A percentile compares a stretch with the other conserved stretches of the same genome.
Evolutionary conservation across 2,113 vertebrate genomes (phyloP).

Genomic region (Sciurus niger): DNA sequence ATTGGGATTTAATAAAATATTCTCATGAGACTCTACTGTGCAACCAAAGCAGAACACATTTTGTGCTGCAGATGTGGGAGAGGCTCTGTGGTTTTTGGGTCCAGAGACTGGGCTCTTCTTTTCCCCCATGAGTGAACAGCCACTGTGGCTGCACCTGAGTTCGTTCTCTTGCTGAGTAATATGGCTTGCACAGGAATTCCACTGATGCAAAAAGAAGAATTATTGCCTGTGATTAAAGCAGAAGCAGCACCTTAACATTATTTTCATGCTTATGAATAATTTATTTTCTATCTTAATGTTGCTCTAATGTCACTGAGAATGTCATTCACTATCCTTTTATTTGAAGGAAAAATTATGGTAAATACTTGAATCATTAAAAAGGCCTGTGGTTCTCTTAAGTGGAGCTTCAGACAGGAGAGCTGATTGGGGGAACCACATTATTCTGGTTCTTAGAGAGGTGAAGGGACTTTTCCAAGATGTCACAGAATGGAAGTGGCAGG

Average conservation of each 20-base stretch:
- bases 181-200: neutral
- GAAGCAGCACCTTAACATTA: constrained; percentile 15
- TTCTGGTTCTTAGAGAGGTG: neutral
- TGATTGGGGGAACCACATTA: neutral
- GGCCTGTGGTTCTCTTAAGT: neutral
- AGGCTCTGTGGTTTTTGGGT: too few species aligned
- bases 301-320: neutral
- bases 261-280: constrained; percentile 70
- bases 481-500: neutral
- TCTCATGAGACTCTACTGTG: neutral
- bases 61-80: neutral
- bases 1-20: neutral
- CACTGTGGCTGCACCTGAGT: fast-evolving
- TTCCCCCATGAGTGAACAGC: fast-evolving
- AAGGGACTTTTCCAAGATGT: neutral
- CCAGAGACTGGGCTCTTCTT: neutral
- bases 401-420: neutral
- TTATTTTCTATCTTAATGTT: constrained; percentile 68
- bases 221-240: constrained; percentile 50
- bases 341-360: neutral
- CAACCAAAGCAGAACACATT: neutral
- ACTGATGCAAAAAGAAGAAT: neutral
- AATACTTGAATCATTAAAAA: neutral
- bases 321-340: constrained; percentile 24
- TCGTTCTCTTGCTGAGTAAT: neutral